Conservation (phyloP, 2,797 vertebrate species). For the Botia kubotai region DNA sequence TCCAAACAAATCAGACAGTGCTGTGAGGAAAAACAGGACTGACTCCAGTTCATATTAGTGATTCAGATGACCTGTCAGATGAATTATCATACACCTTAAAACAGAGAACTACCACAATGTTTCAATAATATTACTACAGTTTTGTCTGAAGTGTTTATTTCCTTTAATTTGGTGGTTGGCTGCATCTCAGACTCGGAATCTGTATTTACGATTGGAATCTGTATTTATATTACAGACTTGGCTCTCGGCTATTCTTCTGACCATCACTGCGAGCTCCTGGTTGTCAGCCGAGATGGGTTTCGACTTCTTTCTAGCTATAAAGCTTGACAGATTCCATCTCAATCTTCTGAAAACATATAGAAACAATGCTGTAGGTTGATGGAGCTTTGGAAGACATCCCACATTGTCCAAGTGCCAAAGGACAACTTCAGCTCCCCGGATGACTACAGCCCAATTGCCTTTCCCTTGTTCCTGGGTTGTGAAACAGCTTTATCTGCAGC, state of each 20-base stretch:
- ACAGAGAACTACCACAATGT: not conserved
- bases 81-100: not conserved
- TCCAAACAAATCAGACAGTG: not conserved
- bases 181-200: too few relatives aligned
- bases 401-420: not conserved
- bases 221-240: constrained; percentile 20
- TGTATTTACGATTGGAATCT: constrained; percentile 18
- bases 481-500: constrained; percentile 29
- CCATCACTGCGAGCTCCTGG: not conserved
- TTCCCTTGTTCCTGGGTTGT: not conserved
- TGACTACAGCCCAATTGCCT: not conserved
- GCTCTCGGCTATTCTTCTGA: not conserved
- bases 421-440: not conserved
- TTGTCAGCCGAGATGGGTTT: not conserved
- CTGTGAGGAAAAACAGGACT: not conserved
- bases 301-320: not conserved
- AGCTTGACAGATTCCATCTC: not conserved
- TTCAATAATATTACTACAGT: not conserved
- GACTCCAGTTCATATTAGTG: not conserved
- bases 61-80: not conserved
- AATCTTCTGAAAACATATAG: not conserved
- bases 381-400: not conserved
- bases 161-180: not conserved
- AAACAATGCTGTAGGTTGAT: not conserved
- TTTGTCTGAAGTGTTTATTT: constrained; percentile 4